Base-by-base conservation (phyloP, 2,113 vertebrate species). In the Callipepla californica region DNA sequence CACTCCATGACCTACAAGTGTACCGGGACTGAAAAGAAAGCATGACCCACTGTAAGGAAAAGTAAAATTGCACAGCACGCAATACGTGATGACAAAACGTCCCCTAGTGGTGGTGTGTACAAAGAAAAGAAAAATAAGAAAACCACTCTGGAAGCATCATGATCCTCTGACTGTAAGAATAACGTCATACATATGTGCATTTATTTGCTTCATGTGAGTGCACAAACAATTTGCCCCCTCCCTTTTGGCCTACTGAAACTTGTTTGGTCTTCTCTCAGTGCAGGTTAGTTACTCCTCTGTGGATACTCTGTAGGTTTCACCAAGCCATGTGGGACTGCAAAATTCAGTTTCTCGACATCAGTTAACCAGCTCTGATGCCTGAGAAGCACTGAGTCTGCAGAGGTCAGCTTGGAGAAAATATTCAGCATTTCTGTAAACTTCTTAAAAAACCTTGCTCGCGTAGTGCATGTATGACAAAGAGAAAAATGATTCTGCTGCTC, bases 121-220 rank as follows among this genome's bases (percentile, higher is more conserved):
- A 75, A 40, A 53, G 66, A 61, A 79, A 93, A 48, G 34, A 11
- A 79, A 50, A 48, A 63, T 17, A 40, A 58, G 55, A 23, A 40
- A 36, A 91, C 30, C 1, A 2, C 25, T 69, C 63, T 70, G 66
- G 44, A 30, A 69, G 44, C 57, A 26, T n/a, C 38, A 30, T 15
- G 51, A 40, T 67, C 25, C 21, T 57, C 47, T 34, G 44, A 34
- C 38, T 63, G 40, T 36, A 47, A 57, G 45, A 79, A 14, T 22
- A 38, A 15, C 5, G 13, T 4, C 0, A 0, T 22, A 7, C 1
- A 1, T 21, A 22, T 7, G 23, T 23, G 8, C 0, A 0, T 42
- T 47, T 59, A 17, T 15, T 61, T 69, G 13, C 44, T 59, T 73
- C 30, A 44, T n/a, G 63, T 48, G 75, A 34, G 20, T 11, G 11